Conservation (phyloP, 2,113 vertebrate genomes). For the Platysternon megacephalum region DNA sequence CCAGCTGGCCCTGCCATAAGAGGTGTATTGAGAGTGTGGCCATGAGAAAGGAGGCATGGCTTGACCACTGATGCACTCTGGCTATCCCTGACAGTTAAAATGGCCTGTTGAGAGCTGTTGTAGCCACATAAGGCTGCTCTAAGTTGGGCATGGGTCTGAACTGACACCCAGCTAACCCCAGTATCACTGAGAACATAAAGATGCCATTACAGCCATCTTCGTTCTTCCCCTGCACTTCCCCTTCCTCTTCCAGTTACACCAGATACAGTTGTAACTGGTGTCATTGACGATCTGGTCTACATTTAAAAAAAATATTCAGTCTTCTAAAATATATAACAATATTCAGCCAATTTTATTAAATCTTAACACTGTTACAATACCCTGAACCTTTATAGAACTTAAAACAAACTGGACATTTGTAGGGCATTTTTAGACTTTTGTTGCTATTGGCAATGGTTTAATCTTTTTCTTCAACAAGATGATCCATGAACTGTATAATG, state of each 20-base stretch:
- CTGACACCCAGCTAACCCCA: background rate
- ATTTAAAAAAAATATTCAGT: background rate
- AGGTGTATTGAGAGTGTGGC: background rate
- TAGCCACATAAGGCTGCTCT: background rate
- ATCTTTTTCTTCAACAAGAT: background rate
- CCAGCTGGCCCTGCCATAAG: background rate
- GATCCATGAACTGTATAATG: fast-evolving
- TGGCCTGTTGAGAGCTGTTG: background rate
- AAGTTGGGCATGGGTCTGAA: background rate
- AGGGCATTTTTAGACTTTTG: background rate
- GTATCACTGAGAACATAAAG: background rate
- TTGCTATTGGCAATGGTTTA: background rate
- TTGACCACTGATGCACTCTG: background rate
- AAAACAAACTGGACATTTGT: background rate
- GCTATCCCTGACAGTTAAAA: background rate
- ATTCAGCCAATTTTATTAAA: background rate
- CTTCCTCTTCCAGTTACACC: background rate
- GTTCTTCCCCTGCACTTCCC: background rate
- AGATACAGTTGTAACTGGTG: background rate
- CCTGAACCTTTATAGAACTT: background rate
- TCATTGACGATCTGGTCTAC: background rate
- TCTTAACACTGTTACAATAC: background rate
- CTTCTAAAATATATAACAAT: background rate
- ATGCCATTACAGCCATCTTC: background rate
- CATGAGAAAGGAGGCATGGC: fast-evolving